phyloP scores from a whole-genome alignment of 2,113 vertebrate species.

The Cyrtonyx montezumae region DNA sequence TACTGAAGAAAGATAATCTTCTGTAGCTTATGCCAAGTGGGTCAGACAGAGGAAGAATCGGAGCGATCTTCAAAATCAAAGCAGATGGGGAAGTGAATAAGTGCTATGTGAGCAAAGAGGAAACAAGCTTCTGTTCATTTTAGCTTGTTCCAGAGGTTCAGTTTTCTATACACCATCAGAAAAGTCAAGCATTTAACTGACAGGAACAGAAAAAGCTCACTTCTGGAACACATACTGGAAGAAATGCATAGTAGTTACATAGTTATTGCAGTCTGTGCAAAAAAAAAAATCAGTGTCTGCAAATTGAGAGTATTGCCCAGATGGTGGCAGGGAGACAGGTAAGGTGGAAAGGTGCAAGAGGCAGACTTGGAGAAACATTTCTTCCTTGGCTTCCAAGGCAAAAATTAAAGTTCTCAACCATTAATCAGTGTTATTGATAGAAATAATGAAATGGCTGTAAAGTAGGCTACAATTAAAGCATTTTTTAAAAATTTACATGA shows the following conservation, averaged over 20 bases:
- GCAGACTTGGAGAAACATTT: neutral
- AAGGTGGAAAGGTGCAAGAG: neutral
- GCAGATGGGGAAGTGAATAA: conserved; percentile 65
- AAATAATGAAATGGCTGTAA: conserved; percentile 11
- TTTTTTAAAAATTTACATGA: neutral
- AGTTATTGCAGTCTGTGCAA: neutral
- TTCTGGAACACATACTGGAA: neutral
- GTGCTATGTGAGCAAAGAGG: conserved; percentile 20
- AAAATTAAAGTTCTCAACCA: neutral
- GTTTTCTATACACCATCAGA: neutral
- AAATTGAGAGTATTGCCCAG: neutral
- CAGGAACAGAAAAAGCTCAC: neutral
- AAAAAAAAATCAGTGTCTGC: neutral
- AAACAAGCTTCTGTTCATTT: conserved; percentile 32
- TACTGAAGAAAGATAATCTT: conserved; percentile 52
- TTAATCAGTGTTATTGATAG: neutral
- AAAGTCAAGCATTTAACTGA: neutral
- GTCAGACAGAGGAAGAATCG: conserved; percentile 73
- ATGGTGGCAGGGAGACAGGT: neutral
- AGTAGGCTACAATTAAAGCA: neutral
- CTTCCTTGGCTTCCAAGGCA: neutral
- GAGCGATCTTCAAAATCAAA: conserved; percentile 53
- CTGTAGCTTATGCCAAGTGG: conserved; percentile 61
- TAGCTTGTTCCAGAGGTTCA: neutral
- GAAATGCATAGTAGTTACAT: neutral